These are phyloP conservation scores for Crypturellus tataupa DNA, from an alignment of 2,797 vertebrate species.

Conservation along the genomic window DNA sequence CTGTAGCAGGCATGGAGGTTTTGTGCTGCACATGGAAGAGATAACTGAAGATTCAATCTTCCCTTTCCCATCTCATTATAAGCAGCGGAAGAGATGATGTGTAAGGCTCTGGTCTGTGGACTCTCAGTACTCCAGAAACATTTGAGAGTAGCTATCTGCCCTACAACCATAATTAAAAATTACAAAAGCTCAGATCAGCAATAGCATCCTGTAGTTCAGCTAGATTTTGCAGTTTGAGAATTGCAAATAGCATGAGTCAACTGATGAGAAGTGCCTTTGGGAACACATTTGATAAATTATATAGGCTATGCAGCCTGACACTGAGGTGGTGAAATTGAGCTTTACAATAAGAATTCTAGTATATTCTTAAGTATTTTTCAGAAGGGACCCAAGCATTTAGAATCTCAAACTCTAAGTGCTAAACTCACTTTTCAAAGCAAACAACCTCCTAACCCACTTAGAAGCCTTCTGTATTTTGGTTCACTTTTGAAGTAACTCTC, in stretches of 20 bases:
- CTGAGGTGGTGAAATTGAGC: rapidly evolving
- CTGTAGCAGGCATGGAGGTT: background rate
- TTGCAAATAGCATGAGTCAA: constrained; percentile 1
- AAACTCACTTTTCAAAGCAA: constrained; percentile 25
- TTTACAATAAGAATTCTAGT: background rate
- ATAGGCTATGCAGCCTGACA: background rate
- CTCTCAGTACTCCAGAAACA: constrained; percentile 19
- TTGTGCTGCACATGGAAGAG: background rate
- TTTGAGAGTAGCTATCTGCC: constrained; percentile 40
- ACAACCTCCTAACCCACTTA: background rate
- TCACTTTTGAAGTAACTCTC: background rate
- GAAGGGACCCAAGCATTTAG: background rate
- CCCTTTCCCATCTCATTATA: constrained; percentile 34
- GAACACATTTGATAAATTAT: constrained; percentile 20
- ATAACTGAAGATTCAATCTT: constrained; percentile 47
- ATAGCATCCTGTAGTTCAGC: constrained; percentile 37
- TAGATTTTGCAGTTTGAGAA: constrained; percentile 24
- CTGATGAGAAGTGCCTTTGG: background rate
- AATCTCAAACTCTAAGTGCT: background rate
- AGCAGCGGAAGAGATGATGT: constrained; percentile 33
- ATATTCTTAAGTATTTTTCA: background rate
- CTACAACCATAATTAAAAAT: constrained; percentile 69
- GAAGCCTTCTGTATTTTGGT: background rate
- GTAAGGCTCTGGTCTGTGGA: constrained; percentile 35
- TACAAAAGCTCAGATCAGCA: constrained; percentile 53